A percentile compares a stretch with the other conserved stretches of the same genome.
phyloP scores from a whole-genome alignment of 2,888 invertebrate species.

The Apodemia zela region DNA sequence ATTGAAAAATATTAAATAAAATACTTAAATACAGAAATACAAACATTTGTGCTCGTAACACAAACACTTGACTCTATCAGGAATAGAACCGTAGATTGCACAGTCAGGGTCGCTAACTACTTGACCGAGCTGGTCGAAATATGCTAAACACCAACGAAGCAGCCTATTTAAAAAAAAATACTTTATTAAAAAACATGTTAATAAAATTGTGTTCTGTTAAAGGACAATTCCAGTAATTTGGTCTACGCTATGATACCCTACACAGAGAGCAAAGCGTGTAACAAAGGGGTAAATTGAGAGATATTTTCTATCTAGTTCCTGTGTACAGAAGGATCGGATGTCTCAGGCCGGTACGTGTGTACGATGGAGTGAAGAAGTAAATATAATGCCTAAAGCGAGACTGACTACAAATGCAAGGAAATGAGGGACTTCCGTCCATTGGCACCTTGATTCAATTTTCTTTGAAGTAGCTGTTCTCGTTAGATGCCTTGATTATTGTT shows the following conservation, averaged over 20 bases:
- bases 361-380: background rate
- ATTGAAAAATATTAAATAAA: too few relatives aligned
- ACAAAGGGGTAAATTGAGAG: slow-evolving; percentile 1
- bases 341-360: slow-evolving; percentile 2
- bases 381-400: slow-evolving; percentile 53
- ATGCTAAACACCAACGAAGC: too few relatives aligned
- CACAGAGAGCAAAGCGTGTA: background rate
- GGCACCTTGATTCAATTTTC: slow-evolving; percentile 68
- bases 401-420: slow-evolving; percentile 70
- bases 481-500: slow-evolving; percentile 8
- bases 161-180: too few relatives aligned
- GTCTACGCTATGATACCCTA: background rate
- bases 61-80: too few relatives aligned
- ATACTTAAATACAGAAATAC: too few relatives aligned
- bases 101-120: too few relatives aligned
- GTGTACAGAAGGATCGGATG: slow-evolving; percentile 8
- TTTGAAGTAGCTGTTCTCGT: slow-evolving; percentile 41
- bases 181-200: too few relatives aligned
- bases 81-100: too few relatives aligned
- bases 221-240: too few relatives aligned
- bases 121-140: too few relatives aligned
- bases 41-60: too few relatives aligned
- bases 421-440: slow-evolving; percentile 72
- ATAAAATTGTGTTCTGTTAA: too few relatives aligned
- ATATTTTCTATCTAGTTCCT: slow-evolving; percentile 5